Conservation (phyloP, 2,113 vertebrate genomes). For the Cygnus atratus region DNA sequence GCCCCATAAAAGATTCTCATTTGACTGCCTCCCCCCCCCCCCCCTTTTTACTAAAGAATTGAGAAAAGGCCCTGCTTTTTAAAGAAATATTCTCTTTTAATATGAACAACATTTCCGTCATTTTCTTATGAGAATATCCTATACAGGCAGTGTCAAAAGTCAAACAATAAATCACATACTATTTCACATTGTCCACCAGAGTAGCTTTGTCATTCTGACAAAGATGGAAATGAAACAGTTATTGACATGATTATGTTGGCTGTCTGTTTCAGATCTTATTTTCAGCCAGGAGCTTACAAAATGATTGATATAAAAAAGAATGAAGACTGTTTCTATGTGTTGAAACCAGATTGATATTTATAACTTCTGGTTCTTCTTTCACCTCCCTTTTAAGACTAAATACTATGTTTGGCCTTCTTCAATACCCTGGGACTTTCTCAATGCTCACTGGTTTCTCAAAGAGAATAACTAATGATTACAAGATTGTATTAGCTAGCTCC, state of each 20-base stretch:
- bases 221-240: background rate
- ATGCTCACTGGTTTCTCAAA: background rate
- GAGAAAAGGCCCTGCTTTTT: rapidly evolving
- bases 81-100: background rate
- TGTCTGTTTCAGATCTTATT: background rate
- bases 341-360: background rate
- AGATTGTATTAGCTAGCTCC: background rate
- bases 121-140: background rate
- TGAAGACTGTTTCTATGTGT: background rate
- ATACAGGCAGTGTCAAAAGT: background rate
- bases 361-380: background rate
- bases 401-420: background rate
- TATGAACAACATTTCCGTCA: background rate
- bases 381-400: background rate
- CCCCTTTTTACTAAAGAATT: background rate
- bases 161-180: background rate
- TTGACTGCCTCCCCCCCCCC: background rate
- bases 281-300: background rate
- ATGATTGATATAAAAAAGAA: background rate
- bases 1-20: background rate
- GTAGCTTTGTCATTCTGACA: background rate
- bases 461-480: background rate
- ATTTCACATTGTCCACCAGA: background rate
- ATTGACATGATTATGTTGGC: background rate
- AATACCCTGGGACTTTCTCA: background rate